A percentile compares a stretch with the other conserved stretches of the same genome.
phyloP scores from a whole-genome alignment of 2,797 vertebrate genomes.

The Pteronotus mesoamericanus region DNA sequence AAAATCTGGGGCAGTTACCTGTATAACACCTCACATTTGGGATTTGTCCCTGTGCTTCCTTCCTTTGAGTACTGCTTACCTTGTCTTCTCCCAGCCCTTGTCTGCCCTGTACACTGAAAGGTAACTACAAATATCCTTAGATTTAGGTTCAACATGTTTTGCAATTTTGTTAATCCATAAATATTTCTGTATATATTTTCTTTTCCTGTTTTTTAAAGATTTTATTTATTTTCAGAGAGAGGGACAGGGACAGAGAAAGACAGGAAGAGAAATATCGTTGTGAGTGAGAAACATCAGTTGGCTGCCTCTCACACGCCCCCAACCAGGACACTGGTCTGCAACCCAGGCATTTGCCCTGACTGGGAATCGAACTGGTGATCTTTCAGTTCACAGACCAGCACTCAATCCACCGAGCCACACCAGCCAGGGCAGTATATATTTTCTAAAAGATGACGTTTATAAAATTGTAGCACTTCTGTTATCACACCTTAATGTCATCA shows the following conservation, averaged over 20 bases:
- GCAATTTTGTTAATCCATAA: neutral
- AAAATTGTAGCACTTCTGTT: neutral
- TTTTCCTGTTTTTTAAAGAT: neutral
- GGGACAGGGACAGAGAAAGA: neutral
- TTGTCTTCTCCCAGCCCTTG: neutral
- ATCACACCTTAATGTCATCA: neutral
- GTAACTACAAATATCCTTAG: neutral
- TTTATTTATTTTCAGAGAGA: neutral
- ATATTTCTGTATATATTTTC: neutral
- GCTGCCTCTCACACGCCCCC: too few relatives aligned
- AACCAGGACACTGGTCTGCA: too few relatives aligned
- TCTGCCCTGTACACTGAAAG: neutral
- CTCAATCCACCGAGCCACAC: too few relatives aligned
- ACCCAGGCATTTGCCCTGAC: too few relatives aligned
- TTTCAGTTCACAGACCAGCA: too few relatives aligned
- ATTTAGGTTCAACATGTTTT: neutral
- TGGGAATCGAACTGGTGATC: too few relatives aligned
- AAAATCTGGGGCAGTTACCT: neutral
- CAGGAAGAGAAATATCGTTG: neutral
- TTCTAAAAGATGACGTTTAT: neutral
- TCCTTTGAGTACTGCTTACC: neutral
- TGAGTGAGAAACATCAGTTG: too few relatives aligned
- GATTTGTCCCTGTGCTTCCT: neutral
- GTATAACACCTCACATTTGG: rapidly evolving
- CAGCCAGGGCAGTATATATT: neutral